Percentiles rank a stretch among this genome's conserved stretches.
These are phyloP conservation scores for Anoplopoma fimbria DNA, from an alignment of 2,113 vertebrate genomes.

Conservation along the genomic window DNA sequence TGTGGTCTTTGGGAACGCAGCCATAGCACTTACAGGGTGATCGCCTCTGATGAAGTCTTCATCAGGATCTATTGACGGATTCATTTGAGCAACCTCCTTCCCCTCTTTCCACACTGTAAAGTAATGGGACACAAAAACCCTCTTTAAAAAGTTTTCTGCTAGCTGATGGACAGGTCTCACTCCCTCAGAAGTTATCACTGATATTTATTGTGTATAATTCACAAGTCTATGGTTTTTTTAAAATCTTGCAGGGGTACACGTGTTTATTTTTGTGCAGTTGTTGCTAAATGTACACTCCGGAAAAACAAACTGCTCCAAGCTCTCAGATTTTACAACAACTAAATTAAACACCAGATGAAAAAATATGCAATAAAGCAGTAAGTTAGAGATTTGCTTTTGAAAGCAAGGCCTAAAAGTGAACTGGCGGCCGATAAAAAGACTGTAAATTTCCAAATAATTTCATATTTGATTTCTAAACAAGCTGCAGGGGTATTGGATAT, in stretches of 20 bases:
- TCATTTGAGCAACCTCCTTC: constrained; percentile 76
- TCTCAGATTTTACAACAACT: constrained; percentile 33
- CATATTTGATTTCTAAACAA: constrained; percentile 81
- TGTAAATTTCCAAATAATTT: constrained; percentile 75
- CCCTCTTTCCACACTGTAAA: constrained; percentile 70
- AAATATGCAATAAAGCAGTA: constrained; percentile 51
- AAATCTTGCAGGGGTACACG: not conserved
- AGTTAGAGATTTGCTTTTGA: constrained; percentile 67
- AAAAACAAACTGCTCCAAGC: constrained; percentile 18
- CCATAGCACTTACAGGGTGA: constrained; percentile 81
- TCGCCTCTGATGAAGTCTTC: constrained; percentile 84
- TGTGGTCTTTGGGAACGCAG: constrained; percentile 75
- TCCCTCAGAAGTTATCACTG: constrained; percentile 30
- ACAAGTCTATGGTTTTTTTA: constrained; percentile 42
- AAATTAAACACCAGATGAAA: constrained; percentile 55
- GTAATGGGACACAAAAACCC: constrained; percentile 74
- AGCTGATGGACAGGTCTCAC: constrained; percentile 49
- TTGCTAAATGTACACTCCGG: constrained; percentile 39
- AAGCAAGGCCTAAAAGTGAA: constrained; percentile 57
- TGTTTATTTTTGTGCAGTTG: constrained; percentile 28
- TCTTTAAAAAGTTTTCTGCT: constrained; percentile 69
- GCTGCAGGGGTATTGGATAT: constrained; percentile 72
- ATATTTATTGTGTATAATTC: constrained; percentile 12
- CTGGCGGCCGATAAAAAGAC: constrained; percentile 68
- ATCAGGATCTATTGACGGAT: constrained; percentile 86